Conservation (phyloP, 1,140 invertebrate species). For the Lepeophtheirus salmonis region DNA sequence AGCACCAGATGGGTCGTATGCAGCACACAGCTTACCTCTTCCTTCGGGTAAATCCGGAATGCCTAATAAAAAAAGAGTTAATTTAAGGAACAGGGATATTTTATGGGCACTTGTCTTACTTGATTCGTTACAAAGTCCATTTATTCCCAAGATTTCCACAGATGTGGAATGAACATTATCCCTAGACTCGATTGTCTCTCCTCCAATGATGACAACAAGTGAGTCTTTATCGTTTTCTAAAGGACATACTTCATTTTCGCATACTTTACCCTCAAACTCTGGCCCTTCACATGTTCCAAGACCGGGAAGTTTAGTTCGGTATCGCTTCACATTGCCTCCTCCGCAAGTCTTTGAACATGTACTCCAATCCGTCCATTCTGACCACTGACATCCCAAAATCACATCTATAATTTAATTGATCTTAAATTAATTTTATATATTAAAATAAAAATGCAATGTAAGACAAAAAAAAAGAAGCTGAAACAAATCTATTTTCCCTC, state of each 20-base stretch:
- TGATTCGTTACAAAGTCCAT: slow-evolving; percentile 4
- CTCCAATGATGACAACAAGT: slow-evolving; percentile 14
- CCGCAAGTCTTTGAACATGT: slow-evolving; percentile 17
- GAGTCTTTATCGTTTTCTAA: slow-evolving; percentile 17
- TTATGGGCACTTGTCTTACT: too few relatives aligned
- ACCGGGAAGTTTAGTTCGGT: slow-evolving; percentile 13
- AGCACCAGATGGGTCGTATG: slow-evolving; percentile 18
- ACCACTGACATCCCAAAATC: slow-evolving; percentile 17
- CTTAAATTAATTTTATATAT: too few relatives aligned
- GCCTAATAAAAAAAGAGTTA: neutral
- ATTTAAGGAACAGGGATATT: too few relatives aligned
- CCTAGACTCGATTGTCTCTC: slow-evolving; percentile 9
- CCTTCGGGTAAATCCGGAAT: slow-evolving; percentile 16
- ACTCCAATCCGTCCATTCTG: slow-evolving; percentile 17
- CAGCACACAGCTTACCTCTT: slow-evolving; percentile 17
- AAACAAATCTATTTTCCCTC: too few relatives aligned
- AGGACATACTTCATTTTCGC: slow-evolving; percentile 14
- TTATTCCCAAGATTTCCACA: slow-evolving; percentile 9
- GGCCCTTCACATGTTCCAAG: slow-evolving; percentile 16
- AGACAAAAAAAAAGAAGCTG: too few relatives aligned
- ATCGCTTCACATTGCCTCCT: slow-evolving; percentile 1
- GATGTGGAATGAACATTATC: slow-evolving; percentile 18
- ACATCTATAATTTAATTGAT: too few relatives aligned
- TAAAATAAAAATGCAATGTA: too few relatives aligned
- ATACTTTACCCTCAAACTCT: neutral